Base-by-base conservation (phyloP, 1,140 invertebrate genomes). In the Hypsibius dujardini region DNA sequence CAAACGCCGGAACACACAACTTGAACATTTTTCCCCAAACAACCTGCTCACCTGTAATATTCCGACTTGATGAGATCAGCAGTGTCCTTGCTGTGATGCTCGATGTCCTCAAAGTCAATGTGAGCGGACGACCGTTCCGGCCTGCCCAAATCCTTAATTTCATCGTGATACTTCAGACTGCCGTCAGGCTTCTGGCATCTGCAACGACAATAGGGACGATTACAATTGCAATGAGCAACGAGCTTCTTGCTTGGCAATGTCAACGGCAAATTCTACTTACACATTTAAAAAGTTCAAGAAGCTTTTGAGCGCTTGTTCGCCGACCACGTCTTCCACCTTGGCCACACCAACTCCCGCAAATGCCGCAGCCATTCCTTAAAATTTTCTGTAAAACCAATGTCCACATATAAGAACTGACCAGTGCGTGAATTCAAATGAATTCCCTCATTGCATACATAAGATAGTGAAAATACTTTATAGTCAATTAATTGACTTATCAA, bases 51-150 rank as follows among this genome's bases (percentile, higher is more conserved):
- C 86, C 89, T 85, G 78, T 92, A 98, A 80, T 95, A 98, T 79
- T 98, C 93, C 79, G 97, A 90, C 71, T 93, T 87, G 47, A 98
- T 90, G n/a, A 89, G 88, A 12, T 88, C 90, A 0, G 92, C 87
- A 15, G 98, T 81, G 76, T 87, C 87, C 79, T 94, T 91, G 79
- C 96, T 96, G 76, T 90, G 95, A 75, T 87, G 87, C 79, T 95
- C 90, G n/a, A 98, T 85, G 85, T 99, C 93, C 76, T 90, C 88
- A 81, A 96, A 96, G 77, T 88, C 91, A 12, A 99, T 88, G 82
- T 91, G 88, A 50, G 98, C 81, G 1, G 93, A 97, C 79, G 92
- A 94, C 47, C 93, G 81, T 80, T 98, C 95, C 1, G 85, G 82
- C 71, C 89, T 88, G 75, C 88, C 88, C 2, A 97, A 81, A 75